Percentiles rank a stretch among this genome's conserved stretches.
phyloP scores from a whole-genome alignment of 2,113 vertebrate species.

The Anoplopoma fimbria region DNA sequence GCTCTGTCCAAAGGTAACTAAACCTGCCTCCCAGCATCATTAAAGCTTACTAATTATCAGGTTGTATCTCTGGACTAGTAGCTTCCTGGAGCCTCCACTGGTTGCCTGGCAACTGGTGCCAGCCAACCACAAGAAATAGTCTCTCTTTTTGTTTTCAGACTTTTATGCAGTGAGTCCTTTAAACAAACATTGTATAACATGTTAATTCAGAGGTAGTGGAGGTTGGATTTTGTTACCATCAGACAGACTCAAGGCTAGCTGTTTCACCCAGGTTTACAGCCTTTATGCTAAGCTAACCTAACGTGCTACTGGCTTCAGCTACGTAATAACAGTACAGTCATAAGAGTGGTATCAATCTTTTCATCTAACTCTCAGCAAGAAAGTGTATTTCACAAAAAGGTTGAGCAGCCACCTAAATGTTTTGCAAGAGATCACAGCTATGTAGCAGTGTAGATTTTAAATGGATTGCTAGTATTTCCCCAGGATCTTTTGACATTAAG shows the following conservation, averaged over 20 bases:
- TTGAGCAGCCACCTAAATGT: neutral
- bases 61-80: neutral
- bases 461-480: neutral
- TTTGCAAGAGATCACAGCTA: neutral
- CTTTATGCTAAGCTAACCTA: neutral
- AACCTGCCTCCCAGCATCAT: neutral
- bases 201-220: neutral
- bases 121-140: too few species aligned
- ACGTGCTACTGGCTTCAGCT: neutral
- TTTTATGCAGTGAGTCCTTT: too few species aligned
- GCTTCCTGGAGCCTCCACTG: neutral
- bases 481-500: neutral
- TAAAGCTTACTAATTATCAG: neutral
- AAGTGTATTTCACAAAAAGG: neutral
- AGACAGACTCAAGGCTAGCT: neutral
- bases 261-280: neutral
- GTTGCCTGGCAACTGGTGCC: neutral
- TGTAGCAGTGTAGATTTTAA: neutral
- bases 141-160: too few species aligned
- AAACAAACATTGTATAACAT: neutral
- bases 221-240: neutral
- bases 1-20: neutral
- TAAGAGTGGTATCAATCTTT: neutral
- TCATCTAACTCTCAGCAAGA: neutral
- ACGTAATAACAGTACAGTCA: neutral